A percentile compares a stretch with the other conserved stretches of the same genome.
phyloP scores from a whole-genome alignment of 2,797 vertebrate genomes.

The Ptychadena robeensis region DNA sequence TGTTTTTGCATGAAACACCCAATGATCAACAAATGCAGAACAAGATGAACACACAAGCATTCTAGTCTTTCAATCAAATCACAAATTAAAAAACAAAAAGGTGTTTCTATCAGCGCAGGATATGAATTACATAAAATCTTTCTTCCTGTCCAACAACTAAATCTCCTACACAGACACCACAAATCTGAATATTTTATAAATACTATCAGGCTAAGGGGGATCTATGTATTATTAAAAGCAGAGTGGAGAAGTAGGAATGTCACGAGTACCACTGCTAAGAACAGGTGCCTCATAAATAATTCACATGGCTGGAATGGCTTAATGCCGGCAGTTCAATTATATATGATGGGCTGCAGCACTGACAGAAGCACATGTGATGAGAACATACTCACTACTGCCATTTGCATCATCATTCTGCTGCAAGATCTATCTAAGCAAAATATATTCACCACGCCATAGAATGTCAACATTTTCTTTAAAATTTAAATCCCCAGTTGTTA shows the following conservation, averaged over 20 bases:
- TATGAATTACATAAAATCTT: slow-evolving; percentile 14
- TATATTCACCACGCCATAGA: not conserved
- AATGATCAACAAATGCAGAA: not conserved
- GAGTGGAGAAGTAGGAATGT: slow-evolving; percentile 65
- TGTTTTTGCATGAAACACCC: not conserved
- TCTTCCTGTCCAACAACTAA: slow-evolving; percentile 28
- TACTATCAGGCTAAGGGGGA: slow-evolving; percentile 40
- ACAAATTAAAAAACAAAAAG: not conserved
- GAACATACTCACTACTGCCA: not conserved
- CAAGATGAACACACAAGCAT: not conserved
- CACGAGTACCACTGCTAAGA: slow-evolving; percentile 65
- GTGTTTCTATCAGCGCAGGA: not conserved
- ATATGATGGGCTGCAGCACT: slow-evolving; percentile 66
- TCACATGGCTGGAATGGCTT: slow-evolving; percentile 64
- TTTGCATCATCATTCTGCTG: not conserved
- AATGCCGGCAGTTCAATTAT: slow-evolving; percentile 67
- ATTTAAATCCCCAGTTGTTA: too few relatives aligned
- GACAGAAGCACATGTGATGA: slow-evolving; percentile 16
- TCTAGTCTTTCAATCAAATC: not conserved
- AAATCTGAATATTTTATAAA: slow-evolving; percentile 57
- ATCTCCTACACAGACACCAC: slow-evolving; percentile 26
- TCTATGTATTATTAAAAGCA: slow-evolving; percentile 54
- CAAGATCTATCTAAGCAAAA: not conserved
- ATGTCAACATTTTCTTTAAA: not conserved
- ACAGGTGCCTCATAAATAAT: slow-evolving; percentile 71